Evolutionary conservation across 2,888 invertebrate species (phyloP), one percentile per base, ranked within the genome.

Genomic region (Myathropa florea): DNA sequence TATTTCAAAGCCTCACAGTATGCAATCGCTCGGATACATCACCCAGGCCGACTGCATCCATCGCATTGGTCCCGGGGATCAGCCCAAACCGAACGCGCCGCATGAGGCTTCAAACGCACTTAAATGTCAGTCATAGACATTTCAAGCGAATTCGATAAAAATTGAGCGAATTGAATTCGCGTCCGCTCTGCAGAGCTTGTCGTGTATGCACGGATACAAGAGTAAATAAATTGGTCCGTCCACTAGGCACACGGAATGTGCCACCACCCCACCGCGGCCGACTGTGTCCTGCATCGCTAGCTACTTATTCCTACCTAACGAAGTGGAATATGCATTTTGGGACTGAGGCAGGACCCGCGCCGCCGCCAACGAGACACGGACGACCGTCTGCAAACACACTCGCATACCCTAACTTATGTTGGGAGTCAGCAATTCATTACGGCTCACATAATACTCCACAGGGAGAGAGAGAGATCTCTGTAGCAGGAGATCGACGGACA

Each of bases 401-500:
- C 30, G 30, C 61, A 24, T 39, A 59, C 61, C 46, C 18, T 83
- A 72, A 77, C 71, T 76, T 82, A 83, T 77, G 72, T 77, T 46
- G 60, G 72, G 67, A 77, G 77, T 36, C 77, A 39, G 83, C 83
- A 83, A 83, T 83, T 83, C 83, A 83, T 77, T 77, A 76, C 64
- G 70, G 10, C 71, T 71, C 82, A 60, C 64, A 82, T 70, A 76
- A 76, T 68, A 76, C 81, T 75, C 63, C 72, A 75, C 36, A 36
- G 33, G 64, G 36, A 64, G 28, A 30, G 60, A 23, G 65, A 71
- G 72, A 72, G 65, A 26, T 39, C 65, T 64, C 64, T 39, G 55
- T 64, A 46, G 70, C 75, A 18, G 71, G 81, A 70, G 80, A 70
- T 70, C 77, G 57, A 63, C 55, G 71, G 90, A 90, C 90, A 91